Percentiles rank a stretch among this genome's conserved stretches.
Conservation (phyloP, 1,140 invertebrate species). For the Apis mellifera region DNA sequence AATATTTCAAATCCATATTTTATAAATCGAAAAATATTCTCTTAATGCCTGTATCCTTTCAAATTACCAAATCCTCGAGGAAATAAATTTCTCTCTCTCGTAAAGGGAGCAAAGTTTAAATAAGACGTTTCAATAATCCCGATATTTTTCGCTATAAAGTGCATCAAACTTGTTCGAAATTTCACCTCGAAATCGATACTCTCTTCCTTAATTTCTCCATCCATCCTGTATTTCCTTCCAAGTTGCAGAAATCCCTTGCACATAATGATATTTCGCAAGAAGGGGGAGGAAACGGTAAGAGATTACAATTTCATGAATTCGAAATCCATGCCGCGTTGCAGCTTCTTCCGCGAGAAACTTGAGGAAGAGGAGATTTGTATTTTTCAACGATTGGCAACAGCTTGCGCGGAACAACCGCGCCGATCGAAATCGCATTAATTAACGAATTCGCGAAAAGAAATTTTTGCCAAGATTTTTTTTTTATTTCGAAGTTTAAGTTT, state of each 20-base stretch:
- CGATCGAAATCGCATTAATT: background rate
- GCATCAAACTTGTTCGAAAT: background rate
- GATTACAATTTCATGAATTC: constrained; percentile 45
- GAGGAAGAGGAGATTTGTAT: background rate
- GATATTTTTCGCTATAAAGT: background rate
- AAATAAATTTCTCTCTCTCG: background rate
- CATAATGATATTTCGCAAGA: constrained; percentile 10
- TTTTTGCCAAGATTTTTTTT: too few species aligned
- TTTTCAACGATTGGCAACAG: background rate
- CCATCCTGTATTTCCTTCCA: background rate
- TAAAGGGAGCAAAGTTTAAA: background rate
- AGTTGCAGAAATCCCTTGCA: constrained; percentile 11
- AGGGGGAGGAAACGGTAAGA: background rate
- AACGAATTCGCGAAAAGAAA: too few species aligned
- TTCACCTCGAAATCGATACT: background rate
- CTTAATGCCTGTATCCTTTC: too few species aligned
- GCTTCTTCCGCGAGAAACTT: constrained; percentile 4
- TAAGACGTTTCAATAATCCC: background rate
- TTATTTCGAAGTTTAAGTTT: too few species aligned
- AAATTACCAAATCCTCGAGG: too few species aligned
- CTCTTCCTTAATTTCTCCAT: background rate
- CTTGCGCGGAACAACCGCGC: background rate
- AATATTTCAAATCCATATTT: too few species aligned
- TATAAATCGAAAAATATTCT: too few species aligned
- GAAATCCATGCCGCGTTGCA: background rate